Percentiles rank a stretch among this genome's conserved stretches.
Conservation (phyloP, 2,113 vertebrate genomes). For the Trematomus loennbergii region DNA sequence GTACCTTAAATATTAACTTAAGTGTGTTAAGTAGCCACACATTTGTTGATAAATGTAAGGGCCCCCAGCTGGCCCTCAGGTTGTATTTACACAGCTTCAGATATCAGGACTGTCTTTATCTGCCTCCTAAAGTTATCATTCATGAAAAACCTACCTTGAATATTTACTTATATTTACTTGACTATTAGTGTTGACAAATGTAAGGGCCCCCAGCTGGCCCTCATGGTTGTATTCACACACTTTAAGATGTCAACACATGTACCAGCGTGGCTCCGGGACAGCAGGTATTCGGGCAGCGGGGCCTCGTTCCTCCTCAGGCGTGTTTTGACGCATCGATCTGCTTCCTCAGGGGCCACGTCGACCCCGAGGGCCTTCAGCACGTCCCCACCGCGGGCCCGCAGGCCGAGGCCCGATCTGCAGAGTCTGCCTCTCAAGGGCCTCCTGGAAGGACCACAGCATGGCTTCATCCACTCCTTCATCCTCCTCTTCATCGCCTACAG, state of each 20-base stretch:
- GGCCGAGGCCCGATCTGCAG: constrained; percentile 83
- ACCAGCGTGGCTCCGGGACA: constrained; percentile 84
- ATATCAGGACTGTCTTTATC: neutral
- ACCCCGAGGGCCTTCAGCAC: constrained; percentile 82
- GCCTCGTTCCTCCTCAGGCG: constrained; percentile 79
- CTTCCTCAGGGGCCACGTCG: constrained; percentile 70
- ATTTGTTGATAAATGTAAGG: neutral
- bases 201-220: neutral
- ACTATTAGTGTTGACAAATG: too few relatives aligned
- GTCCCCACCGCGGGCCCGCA: constrained; percentile 84
- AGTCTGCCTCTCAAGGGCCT: constrained; percentile 82
- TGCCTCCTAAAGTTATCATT: neutral
- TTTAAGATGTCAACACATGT: neutral
- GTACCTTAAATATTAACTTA: too few relatives aligned
- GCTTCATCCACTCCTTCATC: constrained; percentile 35
- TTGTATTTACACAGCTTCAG: too few relatives aligned
- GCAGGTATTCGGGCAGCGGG: constrained; percentile 80
- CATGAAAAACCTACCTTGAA: neutral
- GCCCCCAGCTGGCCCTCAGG: neutral
- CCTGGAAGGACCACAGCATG: constrained; percentile 84
- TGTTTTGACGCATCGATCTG: constrained; percentile 76
- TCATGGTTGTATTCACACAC: too few relatives aligned
- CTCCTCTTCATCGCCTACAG: constrained; percentile 19
- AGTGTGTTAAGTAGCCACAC: too few relatives aligned
- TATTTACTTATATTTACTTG: too few relatives aligned